These are phyloP conservation scores for Eugnorisma glareosa DNA, from an alignment of 2,888 invertebrate species.

Conservation along the genomic window DNA sequence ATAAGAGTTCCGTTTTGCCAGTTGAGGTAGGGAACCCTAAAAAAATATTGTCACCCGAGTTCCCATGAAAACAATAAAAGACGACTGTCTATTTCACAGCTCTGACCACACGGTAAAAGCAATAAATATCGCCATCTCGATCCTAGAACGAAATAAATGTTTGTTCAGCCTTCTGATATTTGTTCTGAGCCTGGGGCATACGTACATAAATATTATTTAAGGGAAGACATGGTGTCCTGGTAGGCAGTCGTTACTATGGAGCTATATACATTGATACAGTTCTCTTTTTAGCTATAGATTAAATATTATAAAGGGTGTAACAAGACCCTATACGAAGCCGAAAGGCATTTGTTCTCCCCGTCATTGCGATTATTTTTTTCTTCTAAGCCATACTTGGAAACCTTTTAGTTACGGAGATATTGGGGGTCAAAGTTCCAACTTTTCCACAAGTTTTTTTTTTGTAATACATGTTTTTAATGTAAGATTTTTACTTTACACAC, in stretches of 20 bases:
- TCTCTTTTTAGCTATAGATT: background rate
- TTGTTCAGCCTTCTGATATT: conserved; percentile 41
- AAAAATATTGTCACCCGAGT: background rate
- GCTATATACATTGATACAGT: background rate
- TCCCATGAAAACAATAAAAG: conserved; percentile 31
- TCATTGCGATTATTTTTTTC: too few species aligned
- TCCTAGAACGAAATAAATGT: conserved; percentile 35
- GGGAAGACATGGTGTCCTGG: background rate
- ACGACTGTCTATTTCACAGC: conserved; percentile 14
- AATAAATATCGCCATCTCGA: conserved; percentile 41
- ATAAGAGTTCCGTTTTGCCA: too few species aligned
- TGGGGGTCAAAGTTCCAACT: too few species aligned
- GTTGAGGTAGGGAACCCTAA: too few species aligned
- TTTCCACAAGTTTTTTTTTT: too few species aligned
- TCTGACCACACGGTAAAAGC: conserved; percentile 41
- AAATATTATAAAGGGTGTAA: too few species aligned
- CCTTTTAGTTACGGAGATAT: too few species aligned
- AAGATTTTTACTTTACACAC: too few species aligned
- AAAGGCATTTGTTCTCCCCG: too few species aligned
- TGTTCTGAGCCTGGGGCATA: conserved; percentile 7
- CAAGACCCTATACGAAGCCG: too few species aligned
- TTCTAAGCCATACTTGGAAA: too few species aligned
- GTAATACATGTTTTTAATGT: too few species aligned
- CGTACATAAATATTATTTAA: conserved; percentile 6
- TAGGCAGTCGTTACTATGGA: background rate